phyloP scores from a whole-genome alignment of 2,113 vertebrate genomes.

The Oreochromis aureus region DNA sequence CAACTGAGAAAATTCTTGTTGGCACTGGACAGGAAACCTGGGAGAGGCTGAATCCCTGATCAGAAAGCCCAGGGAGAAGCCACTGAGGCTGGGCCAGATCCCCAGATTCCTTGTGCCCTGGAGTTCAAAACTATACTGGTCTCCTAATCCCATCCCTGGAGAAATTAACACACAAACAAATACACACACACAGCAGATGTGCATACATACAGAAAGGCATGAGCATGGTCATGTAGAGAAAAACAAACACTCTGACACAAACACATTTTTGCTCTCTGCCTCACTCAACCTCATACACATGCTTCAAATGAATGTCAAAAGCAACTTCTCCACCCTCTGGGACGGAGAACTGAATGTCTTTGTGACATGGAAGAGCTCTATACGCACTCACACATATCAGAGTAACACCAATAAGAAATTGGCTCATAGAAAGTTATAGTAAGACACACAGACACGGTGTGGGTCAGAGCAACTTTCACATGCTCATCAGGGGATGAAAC shows the following conservation, averaged over 20 bases:
- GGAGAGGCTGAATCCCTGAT: slow-evolving; percentile 30
- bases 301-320: slow-evolving; percentile 19
- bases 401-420: neutral
- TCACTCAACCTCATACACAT: neutral
- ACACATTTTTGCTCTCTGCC: neutral
- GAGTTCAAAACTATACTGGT: slow-evolving; percentile 47
- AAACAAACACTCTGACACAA: neutral
- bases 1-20: neutral
- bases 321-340: neutral
- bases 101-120: slow-evolving; percentile 23
- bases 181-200: neutral
- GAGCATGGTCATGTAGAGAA: neutral
- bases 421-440: neutral
- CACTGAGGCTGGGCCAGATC: slow-evolving; percentile 33
- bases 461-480: neutral
- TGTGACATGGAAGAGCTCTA: neutral
- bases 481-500: neutral
- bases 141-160: slow-evolving; percentile 34
- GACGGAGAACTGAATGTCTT: neutral
- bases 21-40: slow-evolving; percentile 7
- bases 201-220: neutral
- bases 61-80: slow-evolving; percentile 35
- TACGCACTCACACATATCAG: neutral
- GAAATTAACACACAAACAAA: slow-evolving; percentile 22
- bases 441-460: neutral